A percentile compares a stretch with the other conserved stretches of the same genome.
Conservation (phyloP, 2,113 vertebrate genomes). For the Callaeas wilsoni region DNA sequence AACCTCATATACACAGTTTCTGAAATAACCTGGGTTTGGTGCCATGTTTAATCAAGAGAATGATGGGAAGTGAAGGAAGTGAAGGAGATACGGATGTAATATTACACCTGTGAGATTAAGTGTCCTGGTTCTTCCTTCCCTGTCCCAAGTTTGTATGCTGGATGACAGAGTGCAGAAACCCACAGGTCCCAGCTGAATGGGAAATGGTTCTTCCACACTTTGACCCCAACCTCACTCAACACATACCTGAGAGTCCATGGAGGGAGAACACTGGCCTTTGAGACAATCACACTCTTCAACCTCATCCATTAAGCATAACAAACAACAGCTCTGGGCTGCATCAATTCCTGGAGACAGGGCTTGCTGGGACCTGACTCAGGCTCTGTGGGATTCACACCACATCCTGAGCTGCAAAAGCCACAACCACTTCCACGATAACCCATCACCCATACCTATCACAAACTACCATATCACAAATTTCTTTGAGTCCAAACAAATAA, state of each 20-base stretch:
- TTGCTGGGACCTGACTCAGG: not conserved
- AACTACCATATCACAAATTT: not conserved
- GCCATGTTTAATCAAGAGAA: not conserved
- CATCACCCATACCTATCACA: not conserved
- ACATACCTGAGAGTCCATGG: not conserved
- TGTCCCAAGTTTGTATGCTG: not conserved
- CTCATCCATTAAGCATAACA: not conserved
- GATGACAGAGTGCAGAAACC: not conserved
- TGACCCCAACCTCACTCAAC: not conserved
- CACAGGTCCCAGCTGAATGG: not conserved
- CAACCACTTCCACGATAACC: not conserved
- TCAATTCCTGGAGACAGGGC: accelerated
- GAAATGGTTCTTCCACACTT: not conserved
- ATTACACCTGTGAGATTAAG: not conserved
- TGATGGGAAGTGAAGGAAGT: not conserved
- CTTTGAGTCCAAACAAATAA: not conserved
- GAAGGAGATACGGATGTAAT: not conserved
- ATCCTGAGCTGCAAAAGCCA: not conserved
- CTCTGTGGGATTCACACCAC: not conserved
- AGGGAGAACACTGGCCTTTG: not conserved
- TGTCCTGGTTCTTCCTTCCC: not conserved
- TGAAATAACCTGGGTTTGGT: not conserved
- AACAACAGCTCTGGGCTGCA: not conserved
- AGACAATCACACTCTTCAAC: not conserved
- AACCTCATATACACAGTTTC: not conserved